These are phyloP conservation scores for Elysia chlorotica DNA, from an alignment of 1,140 invertebrate species.

Conservation along the genomic window DNA sequence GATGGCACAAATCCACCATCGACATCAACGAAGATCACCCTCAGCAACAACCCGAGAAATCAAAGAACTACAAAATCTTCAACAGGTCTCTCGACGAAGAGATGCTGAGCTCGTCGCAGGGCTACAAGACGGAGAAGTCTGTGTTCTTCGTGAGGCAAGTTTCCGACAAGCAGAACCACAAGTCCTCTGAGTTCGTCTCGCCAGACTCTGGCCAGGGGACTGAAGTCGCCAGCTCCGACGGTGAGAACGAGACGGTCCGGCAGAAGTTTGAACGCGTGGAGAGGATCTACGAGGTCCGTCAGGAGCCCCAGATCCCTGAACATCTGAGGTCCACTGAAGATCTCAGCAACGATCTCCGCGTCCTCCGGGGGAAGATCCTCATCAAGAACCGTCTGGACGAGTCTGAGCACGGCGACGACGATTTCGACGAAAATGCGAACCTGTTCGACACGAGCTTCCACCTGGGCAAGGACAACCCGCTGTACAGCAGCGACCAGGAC, in stretches of 20 bases:
- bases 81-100: neutral
- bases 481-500: conserved; percentile 50
- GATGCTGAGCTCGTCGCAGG: neutral
- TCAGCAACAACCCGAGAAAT: too few species aligned
- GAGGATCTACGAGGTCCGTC: conserved; percentile 6
- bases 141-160: neutral
- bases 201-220: conserved; percentile 16
- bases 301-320: conserved; percentile 5
- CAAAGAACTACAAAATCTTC: too few species aligned
- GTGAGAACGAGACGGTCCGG: neutral
- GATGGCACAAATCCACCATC: conserved; percentile 6
- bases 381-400: conserved; percentile 47
- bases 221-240: conserved; percentile 15
- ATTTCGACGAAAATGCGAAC: conserved; percentile 48
- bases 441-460: conserved; percentile 46
- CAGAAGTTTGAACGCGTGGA: conserved; percentile 12
- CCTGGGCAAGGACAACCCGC: conserved; percentile 45
- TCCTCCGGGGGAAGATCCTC: conserved; percentile 44
- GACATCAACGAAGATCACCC: conserved; percentile 13
- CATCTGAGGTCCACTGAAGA: neutral
- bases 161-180: neutral
- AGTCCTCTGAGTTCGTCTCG: conserved; percentile 2
- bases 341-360: conserved; percentile 32
- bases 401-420: conserved; percentile 33
- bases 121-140: conserved; percentile 13